Evolutionary conservation across 2,888 invertebrate species (phyloP), one percentile per base, ranked within the genome.

Genomic region (Mylabris sibirica): DNA sequence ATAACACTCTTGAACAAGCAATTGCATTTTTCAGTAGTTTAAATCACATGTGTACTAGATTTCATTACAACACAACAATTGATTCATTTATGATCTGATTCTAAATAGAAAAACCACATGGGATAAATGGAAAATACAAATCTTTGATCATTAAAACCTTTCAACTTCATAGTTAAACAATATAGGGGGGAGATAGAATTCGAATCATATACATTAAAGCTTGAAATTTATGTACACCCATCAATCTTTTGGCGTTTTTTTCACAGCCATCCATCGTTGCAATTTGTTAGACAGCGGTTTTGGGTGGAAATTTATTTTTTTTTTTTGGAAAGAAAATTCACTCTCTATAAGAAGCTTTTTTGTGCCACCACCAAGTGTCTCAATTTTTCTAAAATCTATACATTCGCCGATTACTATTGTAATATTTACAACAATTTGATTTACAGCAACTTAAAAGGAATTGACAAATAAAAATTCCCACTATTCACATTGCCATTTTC

Each of bases 1-100:
- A 81, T 81, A 81, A 80, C 78, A 75, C 78, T 80, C 79, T 79
- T 79, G 80, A 82, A 81, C 83, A 82, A 84, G 80, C 82, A 82
- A n/a, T 81, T 82, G 81, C 80, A 83, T 83, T 83, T 84, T 83
- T 83, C 81, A 81, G 79, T 79, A 79, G 67, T 69, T 53, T 61
- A 72, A 75, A 79, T 79, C 77, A 79, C 77, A 76, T 79, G 77
- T 78, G 79, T n/a, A n/a, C 38, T 78, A 78, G 76, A 76, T 80
- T 79, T 78, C 79, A 76, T 80, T 77, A 79, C 41, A 44, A 44
- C 38, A 12, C 1, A 6, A n/a, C n/a, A 17, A n/a, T n/a, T n/a
- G n/a, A n/a, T 30, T 12, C 20, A 61, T 17, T 9, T 61, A 44
- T 5, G 17, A 44, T 30, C 5, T 30, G 30, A 30, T 8, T 30